These are phyloP conservation scores for Halictus ligatus DNA, from an alignment of 2,888 invertebrate genomes.

Conservation along the genomic window DNA sequence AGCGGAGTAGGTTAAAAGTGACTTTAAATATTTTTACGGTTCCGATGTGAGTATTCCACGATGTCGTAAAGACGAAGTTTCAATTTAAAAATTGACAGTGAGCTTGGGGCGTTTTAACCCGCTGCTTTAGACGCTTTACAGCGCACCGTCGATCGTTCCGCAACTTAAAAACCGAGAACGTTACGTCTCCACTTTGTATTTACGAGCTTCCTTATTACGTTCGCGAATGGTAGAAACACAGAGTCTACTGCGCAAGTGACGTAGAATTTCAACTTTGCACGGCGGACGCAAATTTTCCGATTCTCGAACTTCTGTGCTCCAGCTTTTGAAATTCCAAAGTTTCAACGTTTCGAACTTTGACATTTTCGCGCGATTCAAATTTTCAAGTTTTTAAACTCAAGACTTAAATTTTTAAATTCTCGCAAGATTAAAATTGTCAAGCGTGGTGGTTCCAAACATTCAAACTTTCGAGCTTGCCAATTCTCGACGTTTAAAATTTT, in stretches of 20 bases:
- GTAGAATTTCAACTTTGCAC: neutral
- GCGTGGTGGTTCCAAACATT: neutral
- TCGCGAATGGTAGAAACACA: neutral
- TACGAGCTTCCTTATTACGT: neutral
- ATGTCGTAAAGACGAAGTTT: constrained; percentile 1
- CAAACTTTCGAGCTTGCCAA: too few relatives aligned
- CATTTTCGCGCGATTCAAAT: neutral
- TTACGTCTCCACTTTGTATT: neutral
- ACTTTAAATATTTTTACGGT: neutral
- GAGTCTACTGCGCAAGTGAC: neutral
- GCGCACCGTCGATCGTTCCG: neutral
- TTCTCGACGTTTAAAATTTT: too few relatives aligned
- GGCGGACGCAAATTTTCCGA: neutral
- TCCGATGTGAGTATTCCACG: neutral
- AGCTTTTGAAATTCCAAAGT: neutral
- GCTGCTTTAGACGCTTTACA: neutral
- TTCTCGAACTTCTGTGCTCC: neutral
- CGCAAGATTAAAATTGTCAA: neutral
- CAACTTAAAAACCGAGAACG: neutral
- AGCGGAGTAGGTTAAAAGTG: neutral
- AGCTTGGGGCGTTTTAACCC: neutral
- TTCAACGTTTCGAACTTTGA: neutral
- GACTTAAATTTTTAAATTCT: too few relatives aligned
- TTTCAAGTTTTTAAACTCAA: neutral
- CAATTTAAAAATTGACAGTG: constrained; percentile 3